These are phyloP conservation scores for Anthophora plumipes DNA, from an alignment of 2,888 invertebrate species.

Conservation along the genomic window DNA sequence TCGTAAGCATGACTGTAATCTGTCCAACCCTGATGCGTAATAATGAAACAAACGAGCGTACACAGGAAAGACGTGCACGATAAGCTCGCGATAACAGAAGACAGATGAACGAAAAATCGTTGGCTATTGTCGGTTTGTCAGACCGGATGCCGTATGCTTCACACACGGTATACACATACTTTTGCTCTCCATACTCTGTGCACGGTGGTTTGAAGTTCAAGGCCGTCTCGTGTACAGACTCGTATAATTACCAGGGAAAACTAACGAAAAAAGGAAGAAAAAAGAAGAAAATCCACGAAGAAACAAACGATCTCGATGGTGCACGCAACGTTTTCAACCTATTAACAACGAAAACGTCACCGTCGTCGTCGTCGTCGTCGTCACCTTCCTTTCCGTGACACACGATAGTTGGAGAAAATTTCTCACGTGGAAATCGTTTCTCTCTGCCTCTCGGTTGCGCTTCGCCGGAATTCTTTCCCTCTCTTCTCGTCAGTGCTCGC, in stretches of 20 bases:
- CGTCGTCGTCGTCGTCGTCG: no score
- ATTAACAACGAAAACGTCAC: no score
- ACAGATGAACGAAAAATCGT: slow-evolving; percentile 39
- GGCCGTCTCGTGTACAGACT: slow-evolving; percentile 53
- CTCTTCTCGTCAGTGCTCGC: slow-evolving; percentile 38
- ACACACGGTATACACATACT: slow-evolving; percentile 14
- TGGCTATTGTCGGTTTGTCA: slow-evolving; percentile 49
- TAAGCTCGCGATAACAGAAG: slow-evolving; percentile 39
- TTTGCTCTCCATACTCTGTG: slow-evolving; percentile 20
- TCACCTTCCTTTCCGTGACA: not conserved
- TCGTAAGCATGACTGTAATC: slow-evolving; percentile 21
- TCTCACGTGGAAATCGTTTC: not conserved
- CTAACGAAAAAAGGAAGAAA: slow-evolving; percentile 21
- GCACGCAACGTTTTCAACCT: no score
- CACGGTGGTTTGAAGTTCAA: slow-evolving; percentile 64
- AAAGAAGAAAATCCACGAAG: not conserved
- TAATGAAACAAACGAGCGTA: slow-evolving; percentile 30
- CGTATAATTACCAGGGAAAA: slow-evolving; percentile 48
- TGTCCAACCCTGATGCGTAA: slow-evolving; percentile 13
- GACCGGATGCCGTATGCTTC: slow-evolving; percentile 64
- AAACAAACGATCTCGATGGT: not conserved
- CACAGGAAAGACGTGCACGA: slow-evolving; percentile 60
- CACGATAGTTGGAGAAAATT: not conserved
- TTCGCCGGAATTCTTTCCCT: slow-evolving; percentile 37
- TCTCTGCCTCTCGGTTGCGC: not conserved